Conservation (phyloP, 2,113 vertebrate species). For the Castor canadensis region DNA sequence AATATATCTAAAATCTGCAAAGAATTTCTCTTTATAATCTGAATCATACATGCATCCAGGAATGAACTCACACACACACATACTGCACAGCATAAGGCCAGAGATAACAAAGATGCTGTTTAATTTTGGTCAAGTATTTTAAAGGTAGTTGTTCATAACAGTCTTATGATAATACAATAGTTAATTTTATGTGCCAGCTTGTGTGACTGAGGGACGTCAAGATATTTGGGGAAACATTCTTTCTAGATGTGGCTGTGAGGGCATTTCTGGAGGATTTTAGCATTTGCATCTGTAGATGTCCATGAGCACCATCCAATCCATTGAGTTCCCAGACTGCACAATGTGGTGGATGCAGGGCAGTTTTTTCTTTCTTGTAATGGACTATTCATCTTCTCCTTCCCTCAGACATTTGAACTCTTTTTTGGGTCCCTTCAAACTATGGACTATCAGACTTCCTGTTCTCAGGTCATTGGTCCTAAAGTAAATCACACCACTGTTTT, state of each 20-base stretch:
- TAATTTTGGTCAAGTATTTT: background rate
- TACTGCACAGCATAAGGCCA: no score
- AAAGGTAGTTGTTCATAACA: background rate
- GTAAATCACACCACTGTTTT: no score
- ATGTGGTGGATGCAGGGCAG: no score
- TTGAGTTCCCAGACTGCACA: background rate
- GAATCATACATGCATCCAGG: background rate
- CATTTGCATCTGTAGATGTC: background rate
- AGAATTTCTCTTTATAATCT: background rate
- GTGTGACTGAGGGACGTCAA: background rate
- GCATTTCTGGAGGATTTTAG: background rate
- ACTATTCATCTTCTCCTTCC: background rate
- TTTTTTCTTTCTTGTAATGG: background rate
- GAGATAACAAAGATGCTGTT: no score
- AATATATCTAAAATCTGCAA: background rate
- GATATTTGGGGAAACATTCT: no score
- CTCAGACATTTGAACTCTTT: no score
- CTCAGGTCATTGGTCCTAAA: background rate
- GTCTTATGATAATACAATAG: background rate
- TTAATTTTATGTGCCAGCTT: background rate
- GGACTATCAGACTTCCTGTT: background rate
- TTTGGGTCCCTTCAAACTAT: no score
- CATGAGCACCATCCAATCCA: background rate
- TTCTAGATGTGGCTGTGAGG: no score
- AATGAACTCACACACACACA: background rate